Percentiles rank a stretch among this genome's conserved stretches.
phyloP scores from a whole-genome alignment of 35 echinoderm and acorn worm genomes.

The Acanthaster planci region DNA sequence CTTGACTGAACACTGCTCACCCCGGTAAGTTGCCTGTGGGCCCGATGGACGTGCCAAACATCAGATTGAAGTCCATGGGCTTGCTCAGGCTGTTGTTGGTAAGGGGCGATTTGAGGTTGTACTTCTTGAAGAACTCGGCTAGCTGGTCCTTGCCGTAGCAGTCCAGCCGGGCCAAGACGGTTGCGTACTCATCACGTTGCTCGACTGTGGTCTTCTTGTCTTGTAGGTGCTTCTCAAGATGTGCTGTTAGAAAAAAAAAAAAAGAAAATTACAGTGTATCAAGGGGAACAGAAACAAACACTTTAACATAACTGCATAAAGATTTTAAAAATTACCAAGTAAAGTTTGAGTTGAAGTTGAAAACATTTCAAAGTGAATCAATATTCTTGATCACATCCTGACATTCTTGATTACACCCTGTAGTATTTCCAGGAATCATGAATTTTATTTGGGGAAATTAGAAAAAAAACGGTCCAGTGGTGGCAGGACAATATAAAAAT shows the following conservation, averaged over 20 bases:
- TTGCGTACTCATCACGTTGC: conserved; percentile 52
- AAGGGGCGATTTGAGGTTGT: conserved; percentile 81
- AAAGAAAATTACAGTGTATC: no score
- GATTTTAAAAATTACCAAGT: no score
- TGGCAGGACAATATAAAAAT: no score
- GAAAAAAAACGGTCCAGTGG: no score
- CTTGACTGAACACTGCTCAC: conserved; percentile 43
- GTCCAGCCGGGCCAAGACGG: conserved; percentile 70
- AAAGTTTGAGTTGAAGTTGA: no score
- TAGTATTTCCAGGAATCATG: no score
- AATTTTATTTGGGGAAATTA: no score
- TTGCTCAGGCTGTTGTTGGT: conserved; percentile 86
- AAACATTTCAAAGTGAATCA: no score
- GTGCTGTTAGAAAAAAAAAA: conserved; percentile 46
- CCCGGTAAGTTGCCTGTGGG: conserved; percentile 83
- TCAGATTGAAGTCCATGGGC: conserved; percentile 94
- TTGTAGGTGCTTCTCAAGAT: conserved; percentile 78
- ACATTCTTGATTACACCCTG: no score
- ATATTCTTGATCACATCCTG: no score
- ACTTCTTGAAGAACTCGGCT: conserved; percentile 65
- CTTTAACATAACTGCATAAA: no score
- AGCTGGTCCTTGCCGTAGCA: conserved; percentile 75
- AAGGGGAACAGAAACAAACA: no score
- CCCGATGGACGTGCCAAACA: conserved; percentile 90
- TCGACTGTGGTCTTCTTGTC: conserved; percentile 75